phyloP scores from a whole-genome alignment of 2,113 vertebrate species.

The Tetrao urogallus region DNA sequence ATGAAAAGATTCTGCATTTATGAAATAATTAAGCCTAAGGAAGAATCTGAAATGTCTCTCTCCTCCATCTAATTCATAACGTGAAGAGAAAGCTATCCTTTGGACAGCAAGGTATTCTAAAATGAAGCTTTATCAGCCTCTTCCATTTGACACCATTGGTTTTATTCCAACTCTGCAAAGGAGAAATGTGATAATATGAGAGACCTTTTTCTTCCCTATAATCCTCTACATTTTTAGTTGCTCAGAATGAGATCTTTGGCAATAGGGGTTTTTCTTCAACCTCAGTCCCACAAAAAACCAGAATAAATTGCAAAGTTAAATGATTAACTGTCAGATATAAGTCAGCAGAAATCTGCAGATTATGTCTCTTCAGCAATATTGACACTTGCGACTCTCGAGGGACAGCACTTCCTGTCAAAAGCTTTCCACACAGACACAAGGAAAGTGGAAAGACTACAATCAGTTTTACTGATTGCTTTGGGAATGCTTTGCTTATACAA shows the following conservation, averaged over 20 bases:
- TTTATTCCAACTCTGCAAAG: neutral
- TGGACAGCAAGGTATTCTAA: neutral
- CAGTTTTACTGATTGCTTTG: neutral
- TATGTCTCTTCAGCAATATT: neutral
- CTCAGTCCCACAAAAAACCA: neutral
- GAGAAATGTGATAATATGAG: neutral
- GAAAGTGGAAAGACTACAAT: neutral
- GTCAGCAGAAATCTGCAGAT: constrained; percentile 43
- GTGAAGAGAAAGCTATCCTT: neutral
- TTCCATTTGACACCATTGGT: neutral
- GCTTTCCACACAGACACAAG: neutral
- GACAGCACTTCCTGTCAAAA: neutral
- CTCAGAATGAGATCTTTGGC: neutral
- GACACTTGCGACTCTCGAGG: neutral
- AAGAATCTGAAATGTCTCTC: constrained; percentile 4
- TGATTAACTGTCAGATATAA: neutral
- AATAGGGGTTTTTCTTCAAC: neutral
- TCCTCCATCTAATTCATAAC: constrained; percentile 1
- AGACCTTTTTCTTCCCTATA: neutral
- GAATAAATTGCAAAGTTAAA: constrained; percentile 15
- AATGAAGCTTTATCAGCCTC: neutral
- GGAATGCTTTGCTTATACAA: neutral
- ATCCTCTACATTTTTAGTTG: neutral
- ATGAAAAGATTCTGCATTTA: neutral
- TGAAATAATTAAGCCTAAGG: neutral